Evolutionary conservation across 1,140 invertebrate genomes (phyloP).

Genomic region (Ladona fulva): DNA sequence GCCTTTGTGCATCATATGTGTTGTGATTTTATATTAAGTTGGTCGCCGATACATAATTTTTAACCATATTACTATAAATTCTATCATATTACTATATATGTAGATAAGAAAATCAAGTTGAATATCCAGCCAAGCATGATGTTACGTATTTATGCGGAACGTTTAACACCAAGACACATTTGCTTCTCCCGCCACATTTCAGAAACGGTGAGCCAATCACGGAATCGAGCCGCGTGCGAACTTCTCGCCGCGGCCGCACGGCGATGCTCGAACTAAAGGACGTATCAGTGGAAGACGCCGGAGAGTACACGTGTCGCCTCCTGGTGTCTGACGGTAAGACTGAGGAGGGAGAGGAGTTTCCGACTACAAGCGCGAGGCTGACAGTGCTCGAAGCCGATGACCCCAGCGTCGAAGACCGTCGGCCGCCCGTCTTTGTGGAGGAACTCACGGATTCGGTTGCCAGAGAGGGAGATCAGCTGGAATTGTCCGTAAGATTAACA

Average conservation of each 20-base stretch:
- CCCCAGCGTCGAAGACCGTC: constrained; percentile 28
- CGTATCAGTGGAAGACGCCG: constrained; percentile 43
- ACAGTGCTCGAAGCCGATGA: constrained; percentile 28
- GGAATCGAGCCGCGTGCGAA: constrained; percentile 32
- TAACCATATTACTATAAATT: too few relatives aligned
- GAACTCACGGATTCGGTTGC: constrained; percentile 39
- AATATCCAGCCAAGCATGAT: too few relatives aligned
- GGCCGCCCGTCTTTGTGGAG: constrained; percentile 40
- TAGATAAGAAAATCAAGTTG: too few relatives aligned
- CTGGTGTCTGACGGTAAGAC: constrained; percentile 5
- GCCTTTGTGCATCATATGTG: too few relatives aligned
- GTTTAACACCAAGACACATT: neutral
- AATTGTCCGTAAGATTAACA: constrained; percentile 42
- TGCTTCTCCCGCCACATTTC: neutral
- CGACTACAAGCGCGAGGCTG: constrained; percentile 19
- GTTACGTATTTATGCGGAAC: too few relatives aligned
- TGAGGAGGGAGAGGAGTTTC: neutral
- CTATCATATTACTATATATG: too few relatives aligned
- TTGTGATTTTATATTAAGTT: too few relatives aligned
- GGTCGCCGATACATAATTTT: too few relatives aligned
- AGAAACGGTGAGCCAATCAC: constrained; percentile 41
- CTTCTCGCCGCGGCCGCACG: constrained; percentile 34
- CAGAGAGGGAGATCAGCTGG: constrained; percentile 50
- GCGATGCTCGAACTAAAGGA: constrained; percentile 43
- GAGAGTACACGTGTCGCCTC: constrained; percentile 54